Evolutionary conservation across 2,113 vertebrate genomes (phyloP).

Genomic region (Eclectus roratus): DNA sequence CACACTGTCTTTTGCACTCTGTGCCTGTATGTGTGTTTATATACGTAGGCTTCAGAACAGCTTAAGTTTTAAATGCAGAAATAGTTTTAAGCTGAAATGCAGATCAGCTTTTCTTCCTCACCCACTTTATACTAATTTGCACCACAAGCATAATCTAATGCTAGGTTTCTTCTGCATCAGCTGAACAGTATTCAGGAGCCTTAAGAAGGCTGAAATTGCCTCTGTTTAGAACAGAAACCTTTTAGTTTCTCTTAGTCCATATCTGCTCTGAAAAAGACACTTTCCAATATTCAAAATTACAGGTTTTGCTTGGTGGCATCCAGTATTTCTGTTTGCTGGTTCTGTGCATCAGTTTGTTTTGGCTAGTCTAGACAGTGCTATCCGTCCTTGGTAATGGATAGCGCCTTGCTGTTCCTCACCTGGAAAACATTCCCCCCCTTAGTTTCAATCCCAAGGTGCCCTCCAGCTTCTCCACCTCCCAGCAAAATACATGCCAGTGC

Average conservation of each 20-base stretch:
- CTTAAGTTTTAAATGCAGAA: neutral
- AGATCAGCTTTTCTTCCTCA: constrained; percentile 10
- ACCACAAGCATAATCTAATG: constrained; percentile 25
- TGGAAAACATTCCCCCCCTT: neutral
- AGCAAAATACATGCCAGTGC: neutral
- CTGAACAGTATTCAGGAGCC: neutral
- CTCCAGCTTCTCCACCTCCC: neutral
- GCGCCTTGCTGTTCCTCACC: neutral
- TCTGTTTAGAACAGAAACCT: neutral
- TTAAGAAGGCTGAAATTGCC: neutral
- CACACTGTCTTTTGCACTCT: neutral
- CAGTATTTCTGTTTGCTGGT: neutral
- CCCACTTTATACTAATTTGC: constrained; percentile 39
- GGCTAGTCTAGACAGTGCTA: neutral
- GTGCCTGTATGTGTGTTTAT: neutral
- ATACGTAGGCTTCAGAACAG: neutral
- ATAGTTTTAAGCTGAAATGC: constrained; percentile 33
- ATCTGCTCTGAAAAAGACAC: neutral
- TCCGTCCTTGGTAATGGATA: neutral
- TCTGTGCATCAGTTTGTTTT: neutral
- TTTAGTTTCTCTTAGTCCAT: neutral
- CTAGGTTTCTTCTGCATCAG: constrained; percentile 23
- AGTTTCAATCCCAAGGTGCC: neutral
- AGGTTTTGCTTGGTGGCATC: neutral
- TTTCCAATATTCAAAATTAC: neutral